Conservation (phyloP, 2,888 invertebrate species). For the Yponomeuta plumbellus region DNA sequence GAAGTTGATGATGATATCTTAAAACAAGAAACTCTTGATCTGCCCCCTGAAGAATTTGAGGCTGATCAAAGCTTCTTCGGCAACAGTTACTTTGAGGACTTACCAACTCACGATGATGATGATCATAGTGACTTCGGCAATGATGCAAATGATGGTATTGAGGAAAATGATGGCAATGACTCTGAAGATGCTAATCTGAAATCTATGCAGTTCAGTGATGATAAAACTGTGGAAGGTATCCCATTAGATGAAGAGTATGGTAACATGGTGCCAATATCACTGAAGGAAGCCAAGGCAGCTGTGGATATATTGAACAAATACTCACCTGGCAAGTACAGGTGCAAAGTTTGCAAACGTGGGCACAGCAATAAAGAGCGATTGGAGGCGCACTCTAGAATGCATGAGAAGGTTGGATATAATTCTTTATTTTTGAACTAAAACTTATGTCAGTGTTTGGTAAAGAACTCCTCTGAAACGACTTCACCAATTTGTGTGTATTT, state of each 20-base stretch:
- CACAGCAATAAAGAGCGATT: constrained; percentile 44
- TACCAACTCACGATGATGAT: constrained; percentile 19
- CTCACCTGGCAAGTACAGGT: constrained; percentile 42
- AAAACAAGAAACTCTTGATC: not conserved
- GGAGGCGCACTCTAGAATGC: constrained; percentile 53
- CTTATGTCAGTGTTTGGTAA: too few species aligned
- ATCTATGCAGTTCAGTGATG: not conserved
- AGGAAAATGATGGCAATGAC: not conserved
- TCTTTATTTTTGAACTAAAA: too few species aligned
- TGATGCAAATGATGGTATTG: constrained; percentile 19
- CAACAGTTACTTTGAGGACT: constrained; percentile 28
- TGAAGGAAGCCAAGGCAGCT: constrained; percentile 55
- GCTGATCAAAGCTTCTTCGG: constrained; percentile 12
- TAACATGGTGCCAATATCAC: constrained; percentile 47
- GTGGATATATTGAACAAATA: constrained; percentile 51
- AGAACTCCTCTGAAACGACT: too few species aligned
- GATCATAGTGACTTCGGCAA: constrained; percentile 26
- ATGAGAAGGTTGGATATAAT: constrained; percentile 48
- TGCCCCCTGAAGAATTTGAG: constrained; percentile 11
- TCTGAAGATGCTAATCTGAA: not conserved
- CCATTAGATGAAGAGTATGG: constrained; percentile 59
- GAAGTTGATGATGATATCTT: constrained; percentile 17
- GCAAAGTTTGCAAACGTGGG: constrained; percentile 46
- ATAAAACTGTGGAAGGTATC: constrained; percentile 41
- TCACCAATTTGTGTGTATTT: too few species aligned